phyloP scores from a whole-genome alignment of 2,113 vertebrate species.

The Mixornis gularis region DNA sequence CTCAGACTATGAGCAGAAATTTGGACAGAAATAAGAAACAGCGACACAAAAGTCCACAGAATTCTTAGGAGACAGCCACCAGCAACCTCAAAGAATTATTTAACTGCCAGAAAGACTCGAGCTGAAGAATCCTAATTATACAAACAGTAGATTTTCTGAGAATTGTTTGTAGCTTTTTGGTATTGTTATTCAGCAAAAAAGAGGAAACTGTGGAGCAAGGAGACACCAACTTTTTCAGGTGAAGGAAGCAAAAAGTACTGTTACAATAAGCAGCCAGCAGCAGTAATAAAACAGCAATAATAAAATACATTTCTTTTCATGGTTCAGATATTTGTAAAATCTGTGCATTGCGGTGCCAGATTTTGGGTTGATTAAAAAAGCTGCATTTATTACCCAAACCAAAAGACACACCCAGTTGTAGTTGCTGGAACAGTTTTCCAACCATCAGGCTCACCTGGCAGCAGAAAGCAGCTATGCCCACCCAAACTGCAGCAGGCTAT shows the following conservation, averaged over 20 bases:
- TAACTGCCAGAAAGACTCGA: background rate
- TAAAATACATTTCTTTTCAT: background rate
- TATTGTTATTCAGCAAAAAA: background rate
- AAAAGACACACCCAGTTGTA: fast-evolving
- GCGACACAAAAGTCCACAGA: background rate
- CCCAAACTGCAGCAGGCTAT: background rate
- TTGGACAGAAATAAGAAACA: background rate
- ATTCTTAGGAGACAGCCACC: background rate
- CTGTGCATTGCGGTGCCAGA: background rate
- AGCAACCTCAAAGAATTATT: background rate
- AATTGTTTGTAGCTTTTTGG: background rate
- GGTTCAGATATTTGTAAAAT: background rate
- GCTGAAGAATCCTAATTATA: background rate
- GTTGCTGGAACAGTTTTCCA: background rate
- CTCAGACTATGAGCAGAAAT: background rate
- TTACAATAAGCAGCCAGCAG: background rate
- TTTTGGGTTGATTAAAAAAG: background rate
- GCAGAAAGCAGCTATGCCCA: background rate
- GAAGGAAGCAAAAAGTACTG: background rate
- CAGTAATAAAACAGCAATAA: background rate
- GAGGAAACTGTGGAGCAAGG: background rate
- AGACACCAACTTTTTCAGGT: background rate
- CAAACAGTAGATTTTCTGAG: background rate
- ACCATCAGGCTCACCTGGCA: background rate
- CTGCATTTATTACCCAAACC: background rate